phyloP scores from a whole-genome alignment of 2,888 invertebrate genomes.

The Drosophila paucipuncta region DNA sequence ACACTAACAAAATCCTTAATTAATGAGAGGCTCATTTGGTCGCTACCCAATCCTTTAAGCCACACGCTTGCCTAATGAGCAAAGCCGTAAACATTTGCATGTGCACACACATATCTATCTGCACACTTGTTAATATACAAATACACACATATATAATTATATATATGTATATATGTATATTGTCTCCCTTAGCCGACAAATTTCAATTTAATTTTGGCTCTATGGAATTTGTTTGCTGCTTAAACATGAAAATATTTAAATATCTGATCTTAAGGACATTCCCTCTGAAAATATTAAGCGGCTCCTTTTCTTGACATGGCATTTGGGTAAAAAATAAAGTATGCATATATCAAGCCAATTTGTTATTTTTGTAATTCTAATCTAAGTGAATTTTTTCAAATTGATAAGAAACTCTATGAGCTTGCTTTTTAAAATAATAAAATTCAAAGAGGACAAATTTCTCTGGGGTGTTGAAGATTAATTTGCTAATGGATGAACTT shows the following conservation, averaged over 20 bases:
- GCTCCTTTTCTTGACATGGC: not conserved
- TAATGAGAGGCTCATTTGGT: conserved; percentile 19
- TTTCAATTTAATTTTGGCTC: not conserved
- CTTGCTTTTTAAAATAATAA: not conserved
- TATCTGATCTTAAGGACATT: not conserved
- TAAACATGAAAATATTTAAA: not conserved
- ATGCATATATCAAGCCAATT: not conserved
- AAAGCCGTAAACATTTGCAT: conserved; percentile 1
- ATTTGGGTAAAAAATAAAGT: not conserved
- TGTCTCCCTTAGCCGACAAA: not conserved
- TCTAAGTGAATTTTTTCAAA: not conserved
- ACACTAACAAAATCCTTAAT: conserved; percentile 13
- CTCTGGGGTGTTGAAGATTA: not conserved
- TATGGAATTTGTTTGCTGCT: not conserved
- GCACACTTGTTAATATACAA: not conserved
- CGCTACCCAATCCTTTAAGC: conserved; percentile 5
- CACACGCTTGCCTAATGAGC: conserved; percentile 1
- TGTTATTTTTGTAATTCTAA: not conserved
- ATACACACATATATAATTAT: not conserved
- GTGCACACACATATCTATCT: not conserved
- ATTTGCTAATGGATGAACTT: not conserved
- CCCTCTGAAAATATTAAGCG: not conserved
- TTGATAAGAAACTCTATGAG: not conserved
- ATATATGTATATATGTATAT: not conserved
- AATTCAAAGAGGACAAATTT: not conserved